phyloP scores from a whole-genome alignment of 1,140 invertebrate species.

The Elysia chlorotica region DNA sequence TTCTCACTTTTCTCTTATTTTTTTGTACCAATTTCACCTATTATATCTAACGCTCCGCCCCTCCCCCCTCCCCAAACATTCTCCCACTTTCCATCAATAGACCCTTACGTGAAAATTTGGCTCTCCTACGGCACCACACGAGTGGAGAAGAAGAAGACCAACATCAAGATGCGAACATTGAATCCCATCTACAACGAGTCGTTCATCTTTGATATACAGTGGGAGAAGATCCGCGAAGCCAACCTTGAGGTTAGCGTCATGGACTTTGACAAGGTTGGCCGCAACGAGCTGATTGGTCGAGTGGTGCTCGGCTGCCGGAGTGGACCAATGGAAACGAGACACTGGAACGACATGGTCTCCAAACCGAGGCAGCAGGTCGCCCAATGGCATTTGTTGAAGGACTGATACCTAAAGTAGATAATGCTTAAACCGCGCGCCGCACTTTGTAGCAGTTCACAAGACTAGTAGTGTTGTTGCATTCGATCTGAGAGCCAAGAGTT shows the following conservation, averaged over 20 bases:
- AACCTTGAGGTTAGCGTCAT: slow-evolving; percentile 84
- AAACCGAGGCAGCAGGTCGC: slow-evolving; percentile 82
- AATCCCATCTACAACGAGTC: slow-evolving; percentile 71
- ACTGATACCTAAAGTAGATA: no score
- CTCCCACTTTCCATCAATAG: slow-evolving; percentile 52
- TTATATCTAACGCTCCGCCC: neutral
- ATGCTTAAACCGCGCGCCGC: no score
- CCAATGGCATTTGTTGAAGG: slow-evolving; percentile 81
- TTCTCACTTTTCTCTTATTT: neutral
- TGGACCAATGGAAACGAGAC: slow-evolving; percentile 82
- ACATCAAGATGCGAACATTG: slow-evolving; percentile 66
- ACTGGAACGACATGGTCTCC: slow-evolving; percentile 89
- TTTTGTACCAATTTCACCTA: no score
- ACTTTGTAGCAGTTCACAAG: no score
- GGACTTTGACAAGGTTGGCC: slow-evolving; percentile 88
- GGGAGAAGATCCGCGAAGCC: slow-evolving; percentile 80
- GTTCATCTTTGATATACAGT: slow-evolving; percentile 68
- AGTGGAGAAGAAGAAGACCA: slow-evolving; percentile 69
- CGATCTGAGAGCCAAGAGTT: no score
- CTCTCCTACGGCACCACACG: slow-evolving; percentile 65
- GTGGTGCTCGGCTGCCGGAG: slow-evolving; percentile 78
- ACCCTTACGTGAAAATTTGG: slow-evolving; percentile 70
- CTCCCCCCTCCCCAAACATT: slow-evolving; percentile 13
- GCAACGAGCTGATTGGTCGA: slow-evolving; percentile 88
- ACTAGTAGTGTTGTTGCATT: no score